These are phyloP conservation scores for Xestia ashworthii DNA, from an alignment of 2,888 invertebrate species.

Conservation along the genomic window DNA sequence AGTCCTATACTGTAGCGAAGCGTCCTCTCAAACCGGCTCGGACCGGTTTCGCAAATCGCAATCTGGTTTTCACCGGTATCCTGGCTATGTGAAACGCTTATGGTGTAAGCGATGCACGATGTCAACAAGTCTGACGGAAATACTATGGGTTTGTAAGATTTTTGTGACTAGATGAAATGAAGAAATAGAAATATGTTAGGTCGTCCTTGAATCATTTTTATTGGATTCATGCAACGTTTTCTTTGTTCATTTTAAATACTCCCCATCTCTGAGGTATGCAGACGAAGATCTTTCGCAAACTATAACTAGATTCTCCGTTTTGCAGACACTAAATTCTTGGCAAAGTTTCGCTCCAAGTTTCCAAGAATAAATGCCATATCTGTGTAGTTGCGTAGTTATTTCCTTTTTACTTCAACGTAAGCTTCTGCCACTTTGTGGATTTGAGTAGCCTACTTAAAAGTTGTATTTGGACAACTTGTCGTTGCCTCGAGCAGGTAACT, in stretches of 20 bases:
- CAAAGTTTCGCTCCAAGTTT: constrained; percentile 35
- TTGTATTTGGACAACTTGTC: constrained; percentile 14
- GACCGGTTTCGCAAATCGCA: constrained; percentile 49
- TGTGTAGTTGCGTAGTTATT: constrained; percentile 31
- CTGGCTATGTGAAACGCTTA: constrained; percentile 46
- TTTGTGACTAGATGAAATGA: not conserved
- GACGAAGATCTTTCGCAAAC: constrained; percentile 23
- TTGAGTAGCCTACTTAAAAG: constrained; percentile 17
- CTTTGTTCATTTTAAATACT: constrained; percentile 18
- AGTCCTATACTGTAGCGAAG: constrained; percentile 40
- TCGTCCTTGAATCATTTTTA: not conserved
- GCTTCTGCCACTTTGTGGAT: not conserved
- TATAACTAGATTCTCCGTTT: constrained; percentile 41
- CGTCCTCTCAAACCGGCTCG: constrained; percentile 44
- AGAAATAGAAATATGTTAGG: not conserved
- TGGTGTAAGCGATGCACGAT: constrained; percentile 45
- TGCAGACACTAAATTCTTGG: constrained; percentile 36
- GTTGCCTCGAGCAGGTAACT: not conserved
- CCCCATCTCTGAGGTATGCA: constrained; percentile 12
- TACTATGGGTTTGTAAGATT: constrained; percentile 1
- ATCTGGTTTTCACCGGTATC: constrained; percentile 56
- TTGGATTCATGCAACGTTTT: not conserved
- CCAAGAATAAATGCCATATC: constrained; percentile 29
- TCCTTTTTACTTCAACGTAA: constrained; percentile 31
- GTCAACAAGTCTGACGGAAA: constrained; percentile 33